Percentiles rank a stretch among this genome's conserved stretches.
Evolutionary conservation across 2,888 invertebrate genomes (phyloP).

Genomic region (Orthosia gothica): DNA sequence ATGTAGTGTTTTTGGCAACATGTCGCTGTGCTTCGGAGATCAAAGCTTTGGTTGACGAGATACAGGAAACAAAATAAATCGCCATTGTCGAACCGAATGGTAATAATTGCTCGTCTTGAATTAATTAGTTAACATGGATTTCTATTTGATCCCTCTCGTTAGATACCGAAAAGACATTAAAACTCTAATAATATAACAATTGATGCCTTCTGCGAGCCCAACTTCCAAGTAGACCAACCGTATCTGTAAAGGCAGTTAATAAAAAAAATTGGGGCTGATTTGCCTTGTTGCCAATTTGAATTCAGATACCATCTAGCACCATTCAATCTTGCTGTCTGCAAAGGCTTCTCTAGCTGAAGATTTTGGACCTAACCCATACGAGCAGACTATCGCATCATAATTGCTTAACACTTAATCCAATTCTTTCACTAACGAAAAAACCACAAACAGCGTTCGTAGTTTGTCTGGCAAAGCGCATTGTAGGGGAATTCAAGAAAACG

Average conservation of each 20-base stretch:
- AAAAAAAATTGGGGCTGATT: neutral
- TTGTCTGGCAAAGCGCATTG: neutral
- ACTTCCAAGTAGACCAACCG: neutral
- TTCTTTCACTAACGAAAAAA: neutral
- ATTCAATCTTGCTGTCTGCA: neutral
- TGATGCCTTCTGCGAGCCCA: neutral
- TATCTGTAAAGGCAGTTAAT: neutral
- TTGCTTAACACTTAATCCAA: neutral
- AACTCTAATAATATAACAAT: conserved; percentile 3
- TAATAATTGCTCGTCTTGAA: neutral
- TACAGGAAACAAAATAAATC: neutral
- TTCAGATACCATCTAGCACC: neutral
- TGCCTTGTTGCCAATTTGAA: neutral
- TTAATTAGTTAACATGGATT: neutral
- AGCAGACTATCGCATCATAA: neutral
- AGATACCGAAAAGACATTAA: conserved; percentile 7
- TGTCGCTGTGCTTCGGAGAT: too few species aligned
- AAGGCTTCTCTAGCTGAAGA: neutral
- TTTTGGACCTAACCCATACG: neutral
- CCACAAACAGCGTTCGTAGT: neutral
- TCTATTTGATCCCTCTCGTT: neutral
- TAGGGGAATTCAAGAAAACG: neutral
- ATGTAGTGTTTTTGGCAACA: neutral
- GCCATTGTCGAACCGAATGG: neutral
- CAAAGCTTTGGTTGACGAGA: neutral